phyloP scores from a whole-genome alignment of 2,888 invertebrate species.

The Molorchus minor region DNA sequence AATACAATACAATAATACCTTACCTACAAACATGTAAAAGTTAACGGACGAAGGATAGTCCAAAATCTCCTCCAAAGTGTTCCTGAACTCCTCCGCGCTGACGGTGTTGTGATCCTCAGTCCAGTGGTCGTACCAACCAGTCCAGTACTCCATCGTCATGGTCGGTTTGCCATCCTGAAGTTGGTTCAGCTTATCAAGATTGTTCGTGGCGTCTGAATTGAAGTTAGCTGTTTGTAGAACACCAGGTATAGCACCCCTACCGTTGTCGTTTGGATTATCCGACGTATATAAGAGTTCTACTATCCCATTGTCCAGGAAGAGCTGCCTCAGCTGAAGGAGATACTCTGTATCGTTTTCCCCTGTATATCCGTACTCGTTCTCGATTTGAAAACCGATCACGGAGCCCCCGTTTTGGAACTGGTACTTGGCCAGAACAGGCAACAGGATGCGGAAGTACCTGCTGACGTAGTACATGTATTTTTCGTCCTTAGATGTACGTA shows the following conservation, averaged over 20 bases:
- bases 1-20: background rate
- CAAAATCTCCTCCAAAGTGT: constrained; percentile 45
- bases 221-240: constrained; percentile 40
- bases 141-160: constrained; percentile 69
- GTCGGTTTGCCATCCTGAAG: constrained; percentile 58
- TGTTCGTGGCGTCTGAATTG: constrained; percentile 29
- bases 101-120: constrained; percentile 51
- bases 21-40: constrained; percentile 90
- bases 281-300: constrained; percentile 66
- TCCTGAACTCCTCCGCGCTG: constrained; percentile 10
- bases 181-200: constrained; percentile 37
- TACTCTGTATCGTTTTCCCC: constrained; percentile 23
- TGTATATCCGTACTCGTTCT: constrained; percentile 70
- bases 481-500: constrained; percentile 48
- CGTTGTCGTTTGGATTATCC: constrained; percentile 58
- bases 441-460: constrained; percentile 52
- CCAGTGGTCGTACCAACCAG: constrained; percentile 69
- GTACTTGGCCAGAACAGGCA: constrained; percentile 64
- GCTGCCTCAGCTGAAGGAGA: constrained; percentile 51
- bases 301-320: constrained; percentile 56
- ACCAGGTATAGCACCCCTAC: constrained; percentile 41
- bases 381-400: constrained; percentile 86
- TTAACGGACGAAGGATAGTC: constrained; percentile 69
- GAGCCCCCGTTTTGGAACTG: constrained; percentile 82
- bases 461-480: constrained; percentile 60